Conservation (phyloP, 2,113 vertebrate genomes). For the Ursus arctos region DNA sequence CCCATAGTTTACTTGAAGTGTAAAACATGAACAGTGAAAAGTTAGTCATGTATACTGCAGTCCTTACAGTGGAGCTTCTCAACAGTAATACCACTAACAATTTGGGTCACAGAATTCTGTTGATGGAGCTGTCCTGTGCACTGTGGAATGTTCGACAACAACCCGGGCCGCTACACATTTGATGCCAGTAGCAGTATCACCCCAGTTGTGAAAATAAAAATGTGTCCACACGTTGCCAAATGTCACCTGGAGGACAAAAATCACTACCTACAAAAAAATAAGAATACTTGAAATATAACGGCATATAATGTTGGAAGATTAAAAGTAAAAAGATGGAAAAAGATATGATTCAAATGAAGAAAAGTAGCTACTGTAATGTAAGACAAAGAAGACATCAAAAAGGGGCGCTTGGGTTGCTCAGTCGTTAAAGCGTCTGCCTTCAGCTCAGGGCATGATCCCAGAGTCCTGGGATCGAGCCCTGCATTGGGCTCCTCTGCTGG, state of each 20-base stretch:
- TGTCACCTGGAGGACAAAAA: not conserved
- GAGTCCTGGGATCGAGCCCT: too few species aligned
- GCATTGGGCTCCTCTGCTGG: too few species aligned
- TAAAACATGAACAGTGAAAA: not conserved
- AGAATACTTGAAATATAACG: not conserved
- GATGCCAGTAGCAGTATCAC: not conserved
- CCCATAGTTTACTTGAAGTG: rapidly evolving
- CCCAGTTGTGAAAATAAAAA: not conserved
- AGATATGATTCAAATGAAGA: not conserved
- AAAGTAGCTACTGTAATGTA: not conserved
- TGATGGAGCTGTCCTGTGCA: not conserved
- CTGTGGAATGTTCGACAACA: not conserved
- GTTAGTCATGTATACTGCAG: not conserved
- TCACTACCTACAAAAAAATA: not conserved
- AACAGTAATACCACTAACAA: not conserved
- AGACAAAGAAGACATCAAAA: not conserved
- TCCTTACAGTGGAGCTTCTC: not conserved
- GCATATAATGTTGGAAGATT: not conserved
- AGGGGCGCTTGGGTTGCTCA: too few species aligned
- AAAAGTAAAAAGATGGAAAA: not conserved
- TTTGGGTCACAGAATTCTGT: not conserved
- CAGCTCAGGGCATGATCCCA: too few species aligned
- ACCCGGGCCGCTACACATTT: too few species aligned
- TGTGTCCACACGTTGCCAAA: not conserved
- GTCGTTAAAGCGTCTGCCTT: too few species aligned